phyloP scores from a whole-genome alignment of 2,113 vertebrate species.

The Pterocles gutturalis region DNA sequence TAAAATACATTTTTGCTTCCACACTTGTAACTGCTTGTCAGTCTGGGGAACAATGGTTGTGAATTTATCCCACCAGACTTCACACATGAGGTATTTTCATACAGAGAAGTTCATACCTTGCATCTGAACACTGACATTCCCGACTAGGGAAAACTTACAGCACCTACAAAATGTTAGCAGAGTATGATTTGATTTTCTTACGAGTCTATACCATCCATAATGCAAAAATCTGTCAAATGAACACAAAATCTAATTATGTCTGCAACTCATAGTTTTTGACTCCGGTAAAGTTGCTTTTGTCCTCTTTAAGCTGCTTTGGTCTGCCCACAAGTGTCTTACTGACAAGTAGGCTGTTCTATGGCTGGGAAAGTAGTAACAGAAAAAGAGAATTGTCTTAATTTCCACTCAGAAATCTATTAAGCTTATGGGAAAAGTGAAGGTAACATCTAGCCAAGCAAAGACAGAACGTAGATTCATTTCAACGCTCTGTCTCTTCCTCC shows the following conservation, averaged over 20 bases:
- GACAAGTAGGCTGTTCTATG: background rate
- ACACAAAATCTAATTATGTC: background rate
- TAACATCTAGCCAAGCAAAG: background rate
- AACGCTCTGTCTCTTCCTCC: background rate
- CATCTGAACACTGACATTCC: background rate
- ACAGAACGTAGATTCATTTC: background rate
- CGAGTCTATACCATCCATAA: background rate
- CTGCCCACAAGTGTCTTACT: background rate
- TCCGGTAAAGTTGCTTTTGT: background rate
- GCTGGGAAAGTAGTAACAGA: background rate
- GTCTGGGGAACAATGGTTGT: background rate
- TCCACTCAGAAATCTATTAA: background rate
- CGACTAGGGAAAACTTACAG: background rate
- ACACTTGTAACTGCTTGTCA: background rate
- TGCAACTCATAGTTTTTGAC: background rate
- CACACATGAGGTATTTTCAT: background rate
- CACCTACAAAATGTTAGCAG: background rate
- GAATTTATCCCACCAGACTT: background rate
- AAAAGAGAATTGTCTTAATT: background rate
- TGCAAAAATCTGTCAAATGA: background rate
- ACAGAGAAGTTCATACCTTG: rapidly evolving
- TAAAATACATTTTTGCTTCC: background rate
- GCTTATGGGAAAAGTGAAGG: background rate
- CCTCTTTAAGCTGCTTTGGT: background rate
- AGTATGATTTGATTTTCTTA: background rate